A percentile compares a stretch with the other conserved stretches of the same genome.
Evolutionary conservation across 2,888 invertebrate species (phyloP).

Genomic region (Thysanoteuthis rhombus): DNA sequence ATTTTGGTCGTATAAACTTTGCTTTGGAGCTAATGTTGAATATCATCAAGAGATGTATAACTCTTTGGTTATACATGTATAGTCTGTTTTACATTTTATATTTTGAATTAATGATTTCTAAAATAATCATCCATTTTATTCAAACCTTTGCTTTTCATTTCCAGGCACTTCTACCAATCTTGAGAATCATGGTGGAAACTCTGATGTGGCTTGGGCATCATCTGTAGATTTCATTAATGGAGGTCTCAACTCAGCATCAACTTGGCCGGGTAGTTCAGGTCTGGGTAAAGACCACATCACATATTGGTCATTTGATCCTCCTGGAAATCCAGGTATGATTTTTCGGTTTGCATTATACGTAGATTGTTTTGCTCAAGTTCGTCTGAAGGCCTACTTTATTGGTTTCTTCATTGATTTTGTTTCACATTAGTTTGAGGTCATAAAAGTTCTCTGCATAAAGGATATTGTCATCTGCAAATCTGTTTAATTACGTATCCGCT

Average conservation of each 20-base stretch:
- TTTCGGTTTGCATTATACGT: too few species aligned
- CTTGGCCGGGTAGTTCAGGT: not conserved
- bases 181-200: not conserved
- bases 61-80: too few species aligned
- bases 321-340: constrained; percentile 19
- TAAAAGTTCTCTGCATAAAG: too few species aligned
- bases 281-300: constrained; percentile 24
- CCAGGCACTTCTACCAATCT: not conserved
- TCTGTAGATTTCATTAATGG: not conserved
- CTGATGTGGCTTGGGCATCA: not conserved
- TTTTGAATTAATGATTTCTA: not conserved
- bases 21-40: not conserved
- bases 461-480: too few species aligned
- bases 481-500: too few species aligned
- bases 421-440: too few species aligned
- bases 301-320: constrained; percentile 28
- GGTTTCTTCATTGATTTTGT: too few species aligned
- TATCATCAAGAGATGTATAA: not conserved
- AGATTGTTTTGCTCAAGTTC: too few species aligned
- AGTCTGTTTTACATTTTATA: too few species aligned
- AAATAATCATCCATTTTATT: not conserved
- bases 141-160: not conserved
- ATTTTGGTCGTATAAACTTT: not conserved
- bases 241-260: not conserved
- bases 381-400: too few species aligned